These are phyloP conservation scores for Conops quadrifasciatus DNA, from an alignment of 2,888 invertebrate genomes.

Conservation along the genomic window DNA sequence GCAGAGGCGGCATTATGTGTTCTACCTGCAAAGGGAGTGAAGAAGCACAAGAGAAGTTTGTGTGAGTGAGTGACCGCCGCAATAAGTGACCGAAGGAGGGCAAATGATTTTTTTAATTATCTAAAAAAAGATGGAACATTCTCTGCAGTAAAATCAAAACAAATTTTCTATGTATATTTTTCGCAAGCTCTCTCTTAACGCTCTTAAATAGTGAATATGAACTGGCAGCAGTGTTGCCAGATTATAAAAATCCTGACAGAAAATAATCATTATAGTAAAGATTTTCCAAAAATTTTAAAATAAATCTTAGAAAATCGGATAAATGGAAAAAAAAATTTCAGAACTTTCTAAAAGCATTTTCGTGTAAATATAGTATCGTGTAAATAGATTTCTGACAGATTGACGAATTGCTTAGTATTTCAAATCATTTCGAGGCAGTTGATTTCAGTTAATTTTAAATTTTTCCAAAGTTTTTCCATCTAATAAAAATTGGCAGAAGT, in stretches of 20 bases:
- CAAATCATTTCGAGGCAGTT: too few species aligned
- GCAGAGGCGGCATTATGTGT: slow-evolving; percentile 85
- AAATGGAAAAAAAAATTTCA: too few species aligned
- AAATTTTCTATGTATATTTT: neutral
- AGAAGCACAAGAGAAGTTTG: neutral
- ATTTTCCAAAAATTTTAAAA: neutral
- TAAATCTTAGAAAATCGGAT: too few species aligned
- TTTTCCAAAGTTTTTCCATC: too few species aligned
- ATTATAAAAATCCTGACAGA: neutral
- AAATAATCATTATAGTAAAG: neutral
- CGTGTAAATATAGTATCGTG: too few species aligned
- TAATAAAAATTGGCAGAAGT: too few species aligned
- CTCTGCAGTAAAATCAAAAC: slow-evolving; percentile 18
- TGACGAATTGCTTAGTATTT: too few species aligned
- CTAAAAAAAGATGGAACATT: neutral
- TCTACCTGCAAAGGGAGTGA: slow-evolving; percentile 73
- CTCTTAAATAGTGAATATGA: slow-evolving; percentile 3
- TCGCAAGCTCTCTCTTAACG: neutral
- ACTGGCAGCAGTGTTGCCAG: neutral
- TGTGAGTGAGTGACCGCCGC: slow-evolving; percentile 27
- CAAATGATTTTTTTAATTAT: slow-evolving; percentile 26
- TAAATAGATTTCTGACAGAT: too few species aligned
- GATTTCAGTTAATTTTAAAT: too few species aligned
- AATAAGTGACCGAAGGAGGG: slow-evolving; percentile 31
- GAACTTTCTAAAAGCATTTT: too few species aligned